phyloP scores from a whole-genome alignment of 2,113 vertebrate species.

The Gasterosteus aculeatus region DNA sequence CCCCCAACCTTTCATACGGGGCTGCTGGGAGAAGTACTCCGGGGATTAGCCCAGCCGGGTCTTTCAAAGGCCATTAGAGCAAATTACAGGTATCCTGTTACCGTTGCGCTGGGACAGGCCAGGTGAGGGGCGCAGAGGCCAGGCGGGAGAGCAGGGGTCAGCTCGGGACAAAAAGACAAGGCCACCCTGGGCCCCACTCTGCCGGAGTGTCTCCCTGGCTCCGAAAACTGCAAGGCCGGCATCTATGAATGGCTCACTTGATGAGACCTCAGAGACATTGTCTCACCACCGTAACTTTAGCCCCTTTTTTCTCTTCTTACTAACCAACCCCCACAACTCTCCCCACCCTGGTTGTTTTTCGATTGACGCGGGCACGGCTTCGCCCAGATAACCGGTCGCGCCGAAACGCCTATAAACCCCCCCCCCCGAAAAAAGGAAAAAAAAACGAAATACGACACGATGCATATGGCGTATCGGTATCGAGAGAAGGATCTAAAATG shows the following conservation, averaged over 20 bases:
- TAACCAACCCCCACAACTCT: conserved; percentile 43
- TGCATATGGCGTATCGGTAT: not conserved
- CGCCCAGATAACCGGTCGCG: conserved; percentile 36
- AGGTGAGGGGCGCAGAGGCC: conserved; percentile 84
- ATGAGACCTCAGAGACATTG: conserved; percentile 82
- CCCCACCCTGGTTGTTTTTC: conserved; percentile 53
- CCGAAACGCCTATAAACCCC: conserved; percentile 21
- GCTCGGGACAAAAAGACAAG: conserved; percentile 81
- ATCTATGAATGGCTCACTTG: conserved; percentile 81
- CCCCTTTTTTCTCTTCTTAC: conserved; percentile 66
- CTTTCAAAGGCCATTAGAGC: conserved; percentile 86
- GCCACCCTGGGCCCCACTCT: conserved; percentile 76
- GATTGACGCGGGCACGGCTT: conserved; percentile 59
- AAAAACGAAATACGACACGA: not conserved
- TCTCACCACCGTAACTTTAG: conserved; percentile 79
- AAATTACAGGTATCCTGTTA: conserved; percentile 86
- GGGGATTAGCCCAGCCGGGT: conserved; percentile 83
- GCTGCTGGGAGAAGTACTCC: conserved; percentile 80
- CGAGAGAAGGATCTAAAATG: not conserved
- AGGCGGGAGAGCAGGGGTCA: conserved; percentile 83
- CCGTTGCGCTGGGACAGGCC: conserved; percentile 79
- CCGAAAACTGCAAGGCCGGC: conserved; percentile 67
- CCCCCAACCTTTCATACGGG: conserved; percentile 75
- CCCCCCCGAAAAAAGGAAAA: conserved; percentile 20
- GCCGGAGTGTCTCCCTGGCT: conserved; percentile 74